Evolutionary conservation across 2,797 vertebrate species (phyloP).

Genomic region (Aplochiton taeniatus): DNA sequence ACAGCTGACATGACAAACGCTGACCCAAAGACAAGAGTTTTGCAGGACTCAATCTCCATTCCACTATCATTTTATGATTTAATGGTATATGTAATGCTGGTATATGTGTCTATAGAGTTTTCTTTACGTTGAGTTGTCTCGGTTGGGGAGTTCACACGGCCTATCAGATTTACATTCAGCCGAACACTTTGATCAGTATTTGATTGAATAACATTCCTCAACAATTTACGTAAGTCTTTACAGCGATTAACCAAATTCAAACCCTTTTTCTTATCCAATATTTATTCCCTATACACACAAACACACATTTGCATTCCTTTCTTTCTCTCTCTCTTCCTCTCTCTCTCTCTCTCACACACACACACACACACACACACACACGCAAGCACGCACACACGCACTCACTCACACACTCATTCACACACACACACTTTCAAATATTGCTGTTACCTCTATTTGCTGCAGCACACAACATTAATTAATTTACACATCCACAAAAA

Average conservation of each 20-base stretch:
- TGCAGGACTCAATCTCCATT: slow-evolving; percentile 30
- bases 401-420: background rate
- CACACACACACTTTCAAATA: slow-evolving; percentile 16
- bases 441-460: slow-evolving; percentile 5
- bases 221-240: slow-evolving; percentile 26
- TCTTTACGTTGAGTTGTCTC: too few species aligned
- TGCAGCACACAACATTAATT: slow-evolving; percentile 21
- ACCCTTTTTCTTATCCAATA: background rate
- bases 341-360: slow-evolving; percentile 8
- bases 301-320: slow-evolving; percentile 18
- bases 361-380: background rate
- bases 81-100: too few species aligned
- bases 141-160: too few species aligned
- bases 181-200: slow-evolving; percentile 14
- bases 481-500: slow-evolving; percentile 10
- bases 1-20: slow-evolving; percentile 35
- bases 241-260: slow-evolving; percentile 21
- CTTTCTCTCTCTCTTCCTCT: slow-evolving; percentile 3
- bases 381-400: background rate
- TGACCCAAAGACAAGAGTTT: slow-evolving; percentile 36
- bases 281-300: slow-evolving; percentile 23
- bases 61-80: slow-evolving; percentile 13
- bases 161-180: too few species aligned
- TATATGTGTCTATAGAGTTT: too few species aligned
- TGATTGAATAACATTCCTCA: slow-evolving; percentile 16